Conservation (phyloP, 2,888 invertebrate genomes). For the Stenolophus ochropezus region DNA sequence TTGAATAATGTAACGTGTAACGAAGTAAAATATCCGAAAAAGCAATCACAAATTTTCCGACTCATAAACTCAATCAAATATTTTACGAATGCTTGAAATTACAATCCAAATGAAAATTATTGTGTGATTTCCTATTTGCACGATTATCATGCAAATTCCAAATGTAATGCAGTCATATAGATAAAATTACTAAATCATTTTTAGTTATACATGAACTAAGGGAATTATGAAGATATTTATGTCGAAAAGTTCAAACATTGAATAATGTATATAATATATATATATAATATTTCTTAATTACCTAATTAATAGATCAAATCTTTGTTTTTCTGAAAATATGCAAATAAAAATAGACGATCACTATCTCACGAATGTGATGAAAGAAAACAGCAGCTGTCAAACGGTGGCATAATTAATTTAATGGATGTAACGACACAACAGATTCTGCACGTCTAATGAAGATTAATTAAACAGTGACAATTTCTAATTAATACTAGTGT, state of each 20-base stretch:
- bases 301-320: no score
- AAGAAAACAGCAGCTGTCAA: neutral
- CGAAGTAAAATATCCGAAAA: neutral
- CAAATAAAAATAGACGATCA: conserved; percentile 21
- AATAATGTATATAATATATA: no score
- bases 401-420: neutral
- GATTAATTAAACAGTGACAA: conserved; percentile 39
- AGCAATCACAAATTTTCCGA: conserved; percentile 6
- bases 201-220: no score
- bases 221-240: no score
- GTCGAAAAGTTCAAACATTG: no score
- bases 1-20: conserved; percentile 18
- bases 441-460: conserved; percentile 28
- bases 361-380: conserved; percentile 21
- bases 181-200: neutral
- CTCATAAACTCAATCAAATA: conserved; percentile 7
- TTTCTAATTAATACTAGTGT: conserved; percentile 22
- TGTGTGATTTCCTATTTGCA: neutral
- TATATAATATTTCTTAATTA: no score
- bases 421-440: conserved; percentile 4
- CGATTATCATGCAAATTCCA: neutral
- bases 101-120: conserved; percentile 7
- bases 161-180: neutral
- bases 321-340: neutral
- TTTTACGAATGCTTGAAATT: neutral